A percentile compares a stretch with the other conserved stretches of the same genome.
Evolutionary conservation across 1,140 invertebrate genomes (phyloP).

Genomic region (Drosophila kanapiae): DNA sequence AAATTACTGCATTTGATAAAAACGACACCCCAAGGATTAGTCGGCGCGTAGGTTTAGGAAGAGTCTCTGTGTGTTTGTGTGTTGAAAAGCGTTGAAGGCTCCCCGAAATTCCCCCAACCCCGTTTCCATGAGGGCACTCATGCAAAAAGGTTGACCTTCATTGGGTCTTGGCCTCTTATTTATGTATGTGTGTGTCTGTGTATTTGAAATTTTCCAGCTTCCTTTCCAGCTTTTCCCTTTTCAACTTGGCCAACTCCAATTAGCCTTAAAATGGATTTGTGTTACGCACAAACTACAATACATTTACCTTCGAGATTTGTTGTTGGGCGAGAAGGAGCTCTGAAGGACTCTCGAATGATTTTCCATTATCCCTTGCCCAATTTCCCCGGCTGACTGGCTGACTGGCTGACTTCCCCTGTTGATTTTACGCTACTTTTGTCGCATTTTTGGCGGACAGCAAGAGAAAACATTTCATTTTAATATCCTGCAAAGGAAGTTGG

Average conservation of each 20-base stretch:
- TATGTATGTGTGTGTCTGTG: constrained; percentile 9
- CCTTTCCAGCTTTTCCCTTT: constrained; percentile 14
- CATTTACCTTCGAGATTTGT: constrained; percentile 64
- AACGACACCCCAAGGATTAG: constrained; percentile 67
- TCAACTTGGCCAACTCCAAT: constrained; percentile 69
- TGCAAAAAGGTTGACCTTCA: constrained; percentile 64
- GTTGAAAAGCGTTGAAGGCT: constrained; percentile 9
- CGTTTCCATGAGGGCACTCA: constrained; percentile 16
- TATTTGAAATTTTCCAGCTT: constrained; percentile 54
- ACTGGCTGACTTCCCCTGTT: constrained; percentile 34
- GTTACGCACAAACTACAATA: constrained; percentile 72
- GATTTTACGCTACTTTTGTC: constrained; percentile 58
- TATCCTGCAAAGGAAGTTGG: constrained; percentile 53
- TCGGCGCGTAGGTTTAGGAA: constrained; percentile 6
- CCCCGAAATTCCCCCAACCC: constrained; percentile 1
- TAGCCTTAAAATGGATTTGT: constrained; percentile 80
- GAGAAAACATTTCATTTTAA: constrained; percentile 79
- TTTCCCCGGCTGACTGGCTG: constrained; percentile 1
- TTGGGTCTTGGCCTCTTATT: constrained; percentile 23
- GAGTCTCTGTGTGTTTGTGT: not conserved
- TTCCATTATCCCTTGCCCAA: constrained; percentile 37
- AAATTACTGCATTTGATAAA: constrained; percentile 59
- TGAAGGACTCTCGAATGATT: constrained; percentile 18
- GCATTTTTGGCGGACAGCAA: constrained; percentile 58
- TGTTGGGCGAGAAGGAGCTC: constrained; percentile 18